A percentile compares a stretch with the other conserved stretches of the same genome.
Evolutionary conservation across 2,797 vertebrate genomes (phyloP).

Genomic region (Arrhamphus sclerolepis): DNA sequence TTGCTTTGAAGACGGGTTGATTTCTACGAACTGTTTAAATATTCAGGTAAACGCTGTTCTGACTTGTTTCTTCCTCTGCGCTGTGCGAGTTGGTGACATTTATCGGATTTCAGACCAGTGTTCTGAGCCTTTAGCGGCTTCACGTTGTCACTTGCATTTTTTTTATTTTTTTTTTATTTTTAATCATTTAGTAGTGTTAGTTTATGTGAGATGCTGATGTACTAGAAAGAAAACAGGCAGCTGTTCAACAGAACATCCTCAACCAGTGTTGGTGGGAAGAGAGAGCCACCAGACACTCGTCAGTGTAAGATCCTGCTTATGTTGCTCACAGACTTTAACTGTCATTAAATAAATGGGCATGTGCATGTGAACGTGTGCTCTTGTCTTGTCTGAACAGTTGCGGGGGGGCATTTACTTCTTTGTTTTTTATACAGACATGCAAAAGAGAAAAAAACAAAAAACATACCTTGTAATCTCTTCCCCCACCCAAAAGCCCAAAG

Average conservation of each 20-base stretch:
- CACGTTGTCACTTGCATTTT: slow-evolving; percentile 15
- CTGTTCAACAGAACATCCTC: slow-evolving; percentile 31
- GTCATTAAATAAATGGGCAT: slow-evolving; percentile 77
- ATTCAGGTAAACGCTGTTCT: slow-evolving; percentile 45
- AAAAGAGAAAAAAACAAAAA: no score
- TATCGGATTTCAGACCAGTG: slow-evolving; percentile 29
- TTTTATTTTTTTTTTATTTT: slow-evolving; percentile 4
- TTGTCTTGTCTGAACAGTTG: neutral
- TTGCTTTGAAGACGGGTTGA: slow-evolving; percentile 49
- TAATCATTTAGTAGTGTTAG: neutral
- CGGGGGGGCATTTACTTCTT: no score
- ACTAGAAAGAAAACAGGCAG: slow-evolving; percentile 27
- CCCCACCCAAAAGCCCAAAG: no score
- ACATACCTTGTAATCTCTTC: no score
- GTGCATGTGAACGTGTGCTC: slow-evolving; percentile 66
- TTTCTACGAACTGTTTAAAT: slow-evolving; percentile 38
- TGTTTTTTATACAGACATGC: no score
- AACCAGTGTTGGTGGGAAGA: slow-evolving; percentile 27
- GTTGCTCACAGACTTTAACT: slow-evolving; percentile 51
- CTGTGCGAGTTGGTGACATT: slow-evolving; percentile 11
- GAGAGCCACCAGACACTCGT: slow-evolving; percentile 32
- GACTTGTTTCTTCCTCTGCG: slow-evolving; percentile 29
- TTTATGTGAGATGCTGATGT: slow-evolving; percentile 19
- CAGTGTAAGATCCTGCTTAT: slow-evolving; percentile 48
- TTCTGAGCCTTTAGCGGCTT: slow-evolving; percentile 43